Evolutionary conservation across 2,888 invertebrate genomes (phyloP).

Genomic region (Agrilus mali): DNA sequence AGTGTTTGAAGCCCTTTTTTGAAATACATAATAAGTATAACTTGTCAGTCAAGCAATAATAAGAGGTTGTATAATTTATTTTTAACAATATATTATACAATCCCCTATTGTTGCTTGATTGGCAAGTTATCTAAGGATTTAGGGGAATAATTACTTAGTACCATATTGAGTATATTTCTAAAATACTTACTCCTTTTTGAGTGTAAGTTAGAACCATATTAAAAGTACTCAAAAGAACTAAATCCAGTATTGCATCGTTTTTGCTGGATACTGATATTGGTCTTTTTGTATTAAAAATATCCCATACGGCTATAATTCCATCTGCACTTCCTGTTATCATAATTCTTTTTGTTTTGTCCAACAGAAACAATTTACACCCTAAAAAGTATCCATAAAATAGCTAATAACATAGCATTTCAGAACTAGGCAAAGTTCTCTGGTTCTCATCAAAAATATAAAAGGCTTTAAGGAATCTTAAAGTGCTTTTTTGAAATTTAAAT

Average conservation of each 20-base stretch:
- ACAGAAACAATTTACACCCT: slow-evolving; percentile 48
- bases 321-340: slow-evolving; percentile 44
- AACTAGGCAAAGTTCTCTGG: no score
- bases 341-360: slow-evolving; percentile 35
- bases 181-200: slow-evolving; percentile 40
- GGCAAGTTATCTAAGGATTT: no score
- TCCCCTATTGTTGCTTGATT: no score
- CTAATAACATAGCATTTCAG: not conserved
- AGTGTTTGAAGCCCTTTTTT: no score
- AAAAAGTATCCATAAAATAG: slow-evolving; percentile 10
- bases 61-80: no score
- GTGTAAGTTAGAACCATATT: slow-evolving; percentile 41
- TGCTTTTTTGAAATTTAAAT: no score
- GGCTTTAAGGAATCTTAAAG: no score
- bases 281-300: slow-evolving; percentile 33
- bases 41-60: no score
- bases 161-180: no score
- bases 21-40: no score
- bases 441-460: no score
- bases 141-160: not conserved
- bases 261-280: slow-evolving; percentile 26
- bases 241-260: slow-evolving; percentile 24
- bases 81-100: no score
- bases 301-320: slow-evolving; percentile 44
- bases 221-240: slow-evolving; percentile 37